Evolutionary conservation across 2,888 invertebrate species (phyloP).

Genomic region (Oscheius sp.): DNA sequence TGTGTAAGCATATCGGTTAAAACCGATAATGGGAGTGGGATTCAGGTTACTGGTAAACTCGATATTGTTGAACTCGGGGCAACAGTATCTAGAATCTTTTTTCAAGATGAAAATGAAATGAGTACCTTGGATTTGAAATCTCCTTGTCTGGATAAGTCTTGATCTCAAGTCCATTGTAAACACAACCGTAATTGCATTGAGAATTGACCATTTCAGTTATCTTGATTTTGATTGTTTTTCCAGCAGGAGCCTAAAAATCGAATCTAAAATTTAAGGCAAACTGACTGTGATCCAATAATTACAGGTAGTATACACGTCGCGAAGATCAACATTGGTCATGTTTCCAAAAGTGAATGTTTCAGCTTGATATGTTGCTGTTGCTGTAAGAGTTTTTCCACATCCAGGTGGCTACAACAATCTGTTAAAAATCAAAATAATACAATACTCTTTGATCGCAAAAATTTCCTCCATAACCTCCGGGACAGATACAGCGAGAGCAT

Average conservation of each 20-base stretch:
- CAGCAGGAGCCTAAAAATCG: slow-evolving; percentile 21
- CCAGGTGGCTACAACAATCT: not conserved
- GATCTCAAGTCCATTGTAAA: slow-evolving; percentile 26
- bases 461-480: slow-evolving; percentile 32
- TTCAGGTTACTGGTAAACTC: slow-evolving; percentile 20
- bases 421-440: not conserved
- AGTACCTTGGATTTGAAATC: slow-evolving; percentile 19
- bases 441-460: slow-evolving; percentile 16
- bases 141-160: slow-evolving; percentile 18
- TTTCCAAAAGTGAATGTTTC: slow-evolving; percentile 26
- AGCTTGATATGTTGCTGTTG: not conserved
- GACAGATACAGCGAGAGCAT: slow-evolving; percentile 30
- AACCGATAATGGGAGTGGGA: slow-evolving; percentile 21
- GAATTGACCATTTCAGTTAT: slow-evolving; percentile 28
- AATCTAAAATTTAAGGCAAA: slow-evolving; percentile 13
- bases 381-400: slow-evolving; percentile 18
- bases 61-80: slow-evolving; percentile 28
- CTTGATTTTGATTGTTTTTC: slow-evolving; percentile 22
- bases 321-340: slow-evolving; percentile 27
- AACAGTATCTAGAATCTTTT: slow-evolving; percentile 19
- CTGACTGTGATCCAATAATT: slow-evolving; percentile 18
- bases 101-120: not conserved
- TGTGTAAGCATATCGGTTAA: slow-evolving; percentile 22
- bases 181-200: slow-evolving; percentile 28
- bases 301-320: slow-evolving; percentile 14